Evolutionary conservation across 2,797 vertebrate species (phyloP).

Genomic region (Spinus olivaceus): DNA sequence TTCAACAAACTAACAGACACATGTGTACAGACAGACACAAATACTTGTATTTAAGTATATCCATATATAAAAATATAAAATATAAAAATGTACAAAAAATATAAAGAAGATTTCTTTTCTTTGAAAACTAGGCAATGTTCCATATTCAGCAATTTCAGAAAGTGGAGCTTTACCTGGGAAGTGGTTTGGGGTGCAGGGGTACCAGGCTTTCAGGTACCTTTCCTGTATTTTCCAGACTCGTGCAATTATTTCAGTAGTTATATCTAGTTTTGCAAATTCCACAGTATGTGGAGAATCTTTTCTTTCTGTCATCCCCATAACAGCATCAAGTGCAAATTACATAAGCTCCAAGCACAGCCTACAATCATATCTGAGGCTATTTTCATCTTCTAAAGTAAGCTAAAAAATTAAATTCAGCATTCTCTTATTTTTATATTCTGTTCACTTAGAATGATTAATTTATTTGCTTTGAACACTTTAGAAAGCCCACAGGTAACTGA

Average conservation of each 20-base stretch:
- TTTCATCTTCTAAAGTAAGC: background rate
- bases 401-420: constrained; percentile 33
- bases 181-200: background rate
- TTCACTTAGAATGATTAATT: background rate
- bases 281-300: background rate
- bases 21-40: rapidly evolving
- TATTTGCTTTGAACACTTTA: constrained; percentile 7
- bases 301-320: background rate
- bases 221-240: background rate
- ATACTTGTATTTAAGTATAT: rapidly evolving
- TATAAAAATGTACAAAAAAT: background rate
- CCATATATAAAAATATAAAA: background rate
- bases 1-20: background rate
- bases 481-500: background rate
- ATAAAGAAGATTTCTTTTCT: background rate
- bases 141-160: background rate
- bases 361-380: background rate
- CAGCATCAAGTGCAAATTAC: background rate
- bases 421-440: background rate
- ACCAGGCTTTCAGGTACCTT: background rate
- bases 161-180: background rate
- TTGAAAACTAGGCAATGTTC: background rate
- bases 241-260: background rate
- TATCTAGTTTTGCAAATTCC: background rate
- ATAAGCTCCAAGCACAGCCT: background rate